Evolutionary conservation across 2,113 vertebrate genomes (phyloP).

Genomic region (Mustela lutreola): DNA sequence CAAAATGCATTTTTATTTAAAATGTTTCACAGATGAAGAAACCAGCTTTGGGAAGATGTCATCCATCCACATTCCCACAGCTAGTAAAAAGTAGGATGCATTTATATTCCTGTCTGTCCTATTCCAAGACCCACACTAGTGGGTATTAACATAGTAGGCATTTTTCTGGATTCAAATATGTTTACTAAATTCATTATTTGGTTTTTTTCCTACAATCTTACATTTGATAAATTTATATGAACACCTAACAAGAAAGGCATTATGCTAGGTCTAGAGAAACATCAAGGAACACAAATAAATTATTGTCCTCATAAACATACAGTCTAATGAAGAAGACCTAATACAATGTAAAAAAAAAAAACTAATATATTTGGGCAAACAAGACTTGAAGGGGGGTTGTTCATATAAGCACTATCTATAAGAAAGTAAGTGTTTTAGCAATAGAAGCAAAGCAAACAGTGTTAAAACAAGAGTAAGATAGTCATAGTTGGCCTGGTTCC

Average conservation of each 20-base stretch:
- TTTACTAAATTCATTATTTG: background rate
- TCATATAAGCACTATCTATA: background rate
- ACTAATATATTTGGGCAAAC: background rate
- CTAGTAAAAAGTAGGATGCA: background rate
- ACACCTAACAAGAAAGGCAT: background rate
- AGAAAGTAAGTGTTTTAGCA: background rate
- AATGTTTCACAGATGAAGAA: background rate
- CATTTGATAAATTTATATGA: background rate
- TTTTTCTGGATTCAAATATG: background rate
- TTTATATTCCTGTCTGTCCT: background rate
- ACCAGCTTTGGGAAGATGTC: background rate
- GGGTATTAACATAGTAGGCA: background rate
- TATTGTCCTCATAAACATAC: background rate
- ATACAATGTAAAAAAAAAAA: background rate
- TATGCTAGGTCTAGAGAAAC: background rate
- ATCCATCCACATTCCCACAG: background rate
- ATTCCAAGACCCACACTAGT: background rate
- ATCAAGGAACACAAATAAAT: background rate
- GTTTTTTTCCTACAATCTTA: background rate
- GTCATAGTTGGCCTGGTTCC: background rate
- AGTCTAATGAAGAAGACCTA: background rate
- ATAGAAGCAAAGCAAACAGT: background rate
- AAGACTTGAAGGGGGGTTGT: background rate
- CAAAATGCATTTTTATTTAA: constrained; percentile 22
- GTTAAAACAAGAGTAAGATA: background rate